Conservation (phyloP, 2,113 vertebrate species). For the Hylia prasina region DNA sequence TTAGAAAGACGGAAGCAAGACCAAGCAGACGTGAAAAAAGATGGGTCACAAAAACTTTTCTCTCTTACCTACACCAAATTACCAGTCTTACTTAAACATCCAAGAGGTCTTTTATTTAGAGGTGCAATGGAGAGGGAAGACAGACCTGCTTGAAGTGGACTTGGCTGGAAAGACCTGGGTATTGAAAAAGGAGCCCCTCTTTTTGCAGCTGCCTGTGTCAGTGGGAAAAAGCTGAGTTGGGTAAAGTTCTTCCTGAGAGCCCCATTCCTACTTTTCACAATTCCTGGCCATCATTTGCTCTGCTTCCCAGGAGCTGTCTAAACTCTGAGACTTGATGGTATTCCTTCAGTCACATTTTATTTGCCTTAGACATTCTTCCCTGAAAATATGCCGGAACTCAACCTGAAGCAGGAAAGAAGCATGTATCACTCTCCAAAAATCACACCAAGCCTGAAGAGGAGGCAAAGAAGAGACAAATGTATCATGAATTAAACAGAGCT, state of each 20-base stretch:
- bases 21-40: neutral
- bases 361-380: neutral
- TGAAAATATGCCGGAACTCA: neutral
- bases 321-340: neutral
- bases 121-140: neutral
- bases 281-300: neutral
- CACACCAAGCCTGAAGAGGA: slow-evolving; percentile 1
- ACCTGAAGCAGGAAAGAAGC: neutral
- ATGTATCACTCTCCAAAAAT: neutral
- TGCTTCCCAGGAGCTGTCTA: neutral
- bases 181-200: neutral
- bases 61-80: neutral
- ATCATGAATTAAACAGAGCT: neutral
- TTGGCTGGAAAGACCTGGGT: neutral
- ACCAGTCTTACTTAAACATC: neutral
- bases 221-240: neutral
- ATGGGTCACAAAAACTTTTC: neutral
- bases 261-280: neutral
- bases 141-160: neutral
- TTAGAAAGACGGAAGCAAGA: neutral
- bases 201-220: neutral
- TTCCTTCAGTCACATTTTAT: neutral
- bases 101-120: neutral
- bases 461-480: neutral
- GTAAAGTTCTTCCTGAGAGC: slow-evolving; percentile 28